phyloP scores from a whole-genome alignment of 1,140 invertebrate genomes.

The Myzus persicae region DNA sequence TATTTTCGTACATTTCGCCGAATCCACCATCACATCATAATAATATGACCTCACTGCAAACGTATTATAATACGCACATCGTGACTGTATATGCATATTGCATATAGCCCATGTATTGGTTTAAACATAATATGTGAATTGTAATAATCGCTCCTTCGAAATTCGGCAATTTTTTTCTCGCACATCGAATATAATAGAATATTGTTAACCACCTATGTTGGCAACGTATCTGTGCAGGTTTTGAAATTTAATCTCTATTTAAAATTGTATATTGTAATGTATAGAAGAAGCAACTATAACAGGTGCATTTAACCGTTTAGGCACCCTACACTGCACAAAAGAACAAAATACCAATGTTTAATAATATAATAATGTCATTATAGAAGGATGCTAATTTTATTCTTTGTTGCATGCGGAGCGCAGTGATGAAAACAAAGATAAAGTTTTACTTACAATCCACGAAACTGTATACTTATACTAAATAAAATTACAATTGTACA shows the following conservation, averaged over 20 bases:
- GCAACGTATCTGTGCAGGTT: background rate
- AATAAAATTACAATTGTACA: background rate
- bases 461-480: background rate
- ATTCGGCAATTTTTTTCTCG: background rate
- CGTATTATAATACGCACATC: background rate
- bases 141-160: background rate
- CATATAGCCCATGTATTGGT: background rate
- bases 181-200: background rate
- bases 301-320: background rate
- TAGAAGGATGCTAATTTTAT: background rate
- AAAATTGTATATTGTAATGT: background rate
- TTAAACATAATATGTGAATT: background rate
- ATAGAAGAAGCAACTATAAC: background rate
- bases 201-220: background rate
- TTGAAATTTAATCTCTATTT: conserved; percentile 15
- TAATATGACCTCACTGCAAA: background rate
- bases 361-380: background rate
- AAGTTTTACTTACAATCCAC: background rate
- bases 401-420: background rate
- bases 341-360: background rate
- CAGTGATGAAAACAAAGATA: background rate
- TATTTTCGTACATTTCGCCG: background rate
- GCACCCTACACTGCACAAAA: background rate
- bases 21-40: background rate
- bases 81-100: background rate